A percentile compares a stretch with the other conserved stretches of the same genome.
These are phyloP conservation scores for Donacobius atricapilla DNA, from an alignment of 2,113 vertebrate species.

Conservation along the genomic window DNA sequence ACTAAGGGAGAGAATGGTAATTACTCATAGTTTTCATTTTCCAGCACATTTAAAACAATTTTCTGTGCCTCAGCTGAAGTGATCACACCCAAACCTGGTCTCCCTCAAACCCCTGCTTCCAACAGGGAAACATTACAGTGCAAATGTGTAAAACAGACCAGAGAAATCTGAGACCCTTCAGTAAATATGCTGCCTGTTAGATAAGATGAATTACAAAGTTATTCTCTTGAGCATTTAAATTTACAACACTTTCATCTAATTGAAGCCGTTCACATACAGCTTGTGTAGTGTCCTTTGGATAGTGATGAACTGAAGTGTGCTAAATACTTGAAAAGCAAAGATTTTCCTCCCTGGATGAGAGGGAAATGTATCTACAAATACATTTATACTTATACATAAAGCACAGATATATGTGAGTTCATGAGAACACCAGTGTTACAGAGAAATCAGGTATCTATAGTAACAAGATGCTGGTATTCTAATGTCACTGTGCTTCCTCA, in stretches of 20 bases:
- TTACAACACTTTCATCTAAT: background rate
- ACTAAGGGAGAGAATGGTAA: background rate
- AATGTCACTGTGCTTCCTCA: background rate
- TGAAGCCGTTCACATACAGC: constrained; percentile 20
- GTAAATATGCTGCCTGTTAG: background rate
- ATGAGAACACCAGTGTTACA: background rate
- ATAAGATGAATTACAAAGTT: constrained; percentile 4
- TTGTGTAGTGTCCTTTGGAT: background rate
- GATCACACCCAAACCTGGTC: background rate
- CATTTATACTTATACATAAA: background rate
- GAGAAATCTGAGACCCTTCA: background rate
- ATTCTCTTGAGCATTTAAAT: constrained; percentile 15
- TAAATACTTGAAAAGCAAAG: background rate
- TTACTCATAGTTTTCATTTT: constrained; percentile 14
- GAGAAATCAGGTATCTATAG: constrained; percentile 54
- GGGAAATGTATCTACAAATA: background rate
- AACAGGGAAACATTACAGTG: background rate
- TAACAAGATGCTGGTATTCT: constrained; percentile 1
- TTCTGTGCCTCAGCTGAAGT: background rate
- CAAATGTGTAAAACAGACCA: background rate
- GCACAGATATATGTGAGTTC: background rate
- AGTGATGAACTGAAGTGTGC: background rate
- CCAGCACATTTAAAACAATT: constrained; percentile 7
- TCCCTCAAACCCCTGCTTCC: background rate
- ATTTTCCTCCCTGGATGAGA: background rate